Evolutionary conservation across 2,888 invertebrate genomes (phyloP), one percentile per base, ranked within the genome.

Genomic region (Rotaria magnacalcarata): DNA sequence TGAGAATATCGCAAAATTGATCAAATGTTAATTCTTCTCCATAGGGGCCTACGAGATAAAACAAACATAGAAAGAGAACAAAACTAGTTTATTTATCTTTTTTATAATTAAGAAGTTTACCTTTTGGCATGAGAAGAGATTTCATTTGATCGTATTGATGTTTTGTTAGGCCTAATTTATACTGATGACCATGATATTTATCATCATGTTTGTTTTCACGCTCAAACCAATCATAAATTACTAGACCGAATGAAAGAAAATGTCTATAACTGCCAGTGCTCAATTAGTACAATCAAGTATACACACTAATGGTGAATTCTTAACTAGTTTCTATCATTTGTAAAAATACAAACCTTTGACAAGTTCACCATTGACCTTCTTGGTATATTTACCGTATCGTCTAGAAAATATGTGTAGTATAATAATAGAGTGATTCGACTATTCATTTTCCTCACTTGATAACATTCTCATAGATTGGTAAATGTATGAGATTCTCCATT

Each of bases 71-170:
- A 34, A 34, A 14, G 50, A 11, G 14, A 52, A 52, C 8, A 52
- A 52, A 8, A 14, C 24, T 58, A n/a, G 24, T 58, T 24, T 58
- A 58, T n/a, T n/a, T 58, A 8, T 58, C 3, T 24, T 58, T 58
- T 19, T 34, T 2, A 52, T n/a, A 24, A 60, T 11, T 11, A 14
- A 60, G 2, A 43, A 11, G 24, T 47, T 47, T 80, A 80, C 80
- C 80, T 47, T 10, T 80, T 4, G 80, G 80, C 34, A 24, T 19
- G 24, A 80, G 47, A n/a, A 80, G 43, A n/a, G 43, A 24, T 80
- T 80, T 80, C 80, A 80, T 80, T 80, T 80, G 47, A 80, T 80
- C 80, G 5, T n/a, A 80, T 80, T 80, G 80, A 11, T 80, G 47
- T 80, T 80, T 80, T 16, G 80, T 80, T n/a, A 80, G 10, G 11